Conservation (phyloP, 2,113 vertebrate genomes). For the Candoia aspera region DNA sequence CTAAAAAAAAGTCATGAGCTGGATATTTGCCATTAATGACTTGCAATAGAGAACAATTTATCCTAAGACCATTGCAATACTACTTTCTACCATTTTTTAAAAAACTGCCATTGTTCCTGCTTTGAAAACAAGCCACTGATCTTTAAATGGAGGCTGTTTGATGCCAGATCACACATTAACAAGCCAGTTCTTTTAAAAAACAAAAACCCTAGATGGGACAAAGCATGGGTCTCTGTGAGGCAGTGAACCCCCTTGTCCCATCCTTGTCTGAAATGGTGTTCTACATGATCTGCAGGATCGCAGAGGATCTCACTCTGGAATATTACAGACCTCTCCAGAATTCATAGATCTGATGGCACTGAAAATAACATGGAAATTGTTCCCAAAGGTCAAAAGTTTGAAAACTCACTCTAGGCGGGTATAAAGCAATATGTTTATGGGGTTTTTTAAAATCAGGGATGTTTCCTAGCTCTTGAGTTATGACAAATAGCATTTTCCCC, state of each 20-base stretch:
- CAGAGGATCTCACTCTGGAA: no score
- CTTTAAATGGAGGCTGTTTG: not conserved
- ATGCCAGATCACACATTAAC: not conserved
- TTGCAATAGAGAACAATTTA: not conserved
- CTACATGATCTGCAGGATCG: not conserved
- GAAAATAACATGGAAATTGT: not conserved
- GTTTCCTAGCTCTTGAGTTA: conserved; percentile 47
- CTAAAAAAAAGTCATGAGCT: not conserved
- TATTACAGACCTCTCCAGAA: no score
- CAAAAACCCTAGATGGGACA: not conserved
- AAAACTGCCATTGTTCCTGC: not conserved
- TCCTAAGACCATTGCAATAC: not conserved
- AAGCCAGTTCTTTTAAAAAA: not conserved
- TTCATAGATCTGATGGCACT: not conserved
- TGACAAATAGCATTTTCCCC: conserved; percentile 35
- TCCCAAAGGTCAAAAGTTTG: not conserved
- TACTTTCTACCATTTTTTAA: not conserved
- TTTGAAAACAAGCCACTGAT: not conserved
- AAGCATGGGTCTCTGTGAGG: not conserved
- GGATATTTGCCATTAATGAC: not conserved
- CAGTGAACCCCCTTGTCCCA: not conserved
- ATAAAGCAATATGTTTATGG: conserved; percentile 42
- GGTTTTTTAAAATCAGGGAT: conserved; percentile 47
- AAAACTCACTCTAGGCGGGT: not conserved
- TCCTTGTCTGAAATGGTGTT: not conserved